Percentiles rank a stretch among this genome's conserved stretches.
phyloP scores from a whole-genome alignment of 2,113 vertebrate species.

The Mirza zaza region DNA sequence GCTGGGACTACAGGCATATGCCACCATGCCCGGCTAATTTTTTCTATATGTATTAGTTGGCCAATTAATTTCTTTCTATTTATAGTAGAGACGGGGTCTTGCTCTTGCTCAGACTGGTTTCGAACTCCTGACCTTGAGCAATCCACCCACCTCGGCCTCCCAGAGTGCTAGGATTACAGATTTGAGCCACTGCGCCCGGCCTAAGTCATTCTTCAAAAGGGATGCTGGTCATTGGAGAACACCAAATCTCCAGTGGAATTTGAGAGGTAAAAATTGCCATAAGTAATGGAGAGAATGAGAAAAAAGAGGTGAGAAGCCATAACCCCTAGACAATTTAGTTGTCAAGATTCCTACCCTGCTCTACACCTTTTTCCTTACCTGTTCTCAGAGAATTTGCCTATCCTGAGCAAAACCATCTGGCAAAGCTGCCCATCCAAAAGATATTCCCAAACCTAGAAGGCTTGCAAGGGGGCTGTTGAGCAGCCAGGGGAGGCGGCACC shows the following conservation, averaged over 20 bases:
- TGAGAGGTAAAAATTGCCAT: not conserved
- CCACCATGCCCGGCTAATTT: no score
- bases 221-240: not conserved
- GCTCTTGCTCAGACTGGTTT: no score
- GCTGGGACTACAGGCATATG: no score
- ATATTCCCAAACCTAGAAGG: not conserved
- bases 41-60: no score
- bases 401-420: not conserved
- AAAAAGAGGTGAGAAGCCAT: not conserved
- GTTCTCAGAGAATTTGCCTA: not conserved
- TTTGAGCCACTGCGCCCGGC: no score
- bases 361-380: not conserved
- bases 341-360: not conserved
- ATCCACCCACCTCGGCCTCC: no score
- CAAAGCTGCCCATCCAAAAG: not conserved
- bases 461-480: fast-evolving
- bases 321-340: not conserved
- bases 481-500: not conserved
- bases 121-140: no score
- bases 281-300: not conserved
- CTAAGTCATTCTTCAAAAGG: not conserved
- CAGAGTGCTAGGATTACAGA: no score
- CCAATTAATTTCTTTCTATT: no score
- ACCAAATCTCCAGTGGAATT: not conserved
- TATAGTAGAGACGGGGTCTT: no score